Evolutionary conservation across 23 tunicate genomes (phyloP), one percentile per base, ranked within the genome.

Genomic region (Oikopleura vanhoeffeni): DNA sequence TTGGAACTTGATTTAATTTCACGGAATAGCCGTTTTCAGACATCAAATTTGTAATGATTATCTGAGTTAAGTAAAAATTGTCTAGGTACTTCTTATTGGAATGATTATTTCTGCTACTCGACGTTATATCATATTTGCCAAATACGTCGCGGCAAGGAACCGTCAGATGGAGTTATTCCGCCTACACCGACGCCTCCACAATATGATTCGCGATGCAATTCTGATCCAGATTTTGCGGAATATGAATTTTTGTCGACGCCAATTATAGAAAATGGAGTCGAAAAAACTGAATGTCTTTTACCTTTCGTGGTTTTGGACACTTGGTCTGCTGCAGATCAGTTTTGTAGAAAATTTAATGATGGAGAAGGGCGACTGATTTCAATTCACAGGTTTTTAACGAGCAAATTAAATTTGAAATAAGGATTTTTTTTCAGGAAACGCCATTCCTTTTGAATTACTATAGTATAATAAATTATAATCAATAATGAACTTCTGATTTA

Each of bases 81-180:
- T n/a, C n/a, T n/a, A n/a, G n/a, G n/a, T n/a, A n/a, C n/a, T 40
- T 39, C 40, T 2, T 32, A 0, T 0, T 91, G 97, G 97, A 88
- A 88, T 49, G 97, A 91, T 83, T 39, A 41, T 39, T 86, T 84
- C 58, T 91, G 97, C 58, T 91, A 91, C 41, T 76, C 91, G 13
- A 83, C 84, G n/a, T 84, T 83, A 40, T 86, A 85, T 41, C 88
- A 89, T 89, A 87, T 91, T 36, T 91, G 97, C 41, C 86, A 91
- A 88, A 83, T 91, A 30, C 42, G 76, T 41, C 76, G 96, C 76
- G 91, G 91, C 76, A 40, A 84, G 42, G 41, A 13, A 3, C 39
- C 85, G 36, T 0, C 27, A 2, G 35, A 18, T 71, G 34, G 34
- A 28, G 35, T 38, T 32, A 4, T 32, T 2, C 79, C 79, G 27